Evolutionary conservation across 1,140 invertebrate species (phyloP), one percentile per base, ranked within the genome.

Genomic region (Monochamus saltuarius): DNA sequence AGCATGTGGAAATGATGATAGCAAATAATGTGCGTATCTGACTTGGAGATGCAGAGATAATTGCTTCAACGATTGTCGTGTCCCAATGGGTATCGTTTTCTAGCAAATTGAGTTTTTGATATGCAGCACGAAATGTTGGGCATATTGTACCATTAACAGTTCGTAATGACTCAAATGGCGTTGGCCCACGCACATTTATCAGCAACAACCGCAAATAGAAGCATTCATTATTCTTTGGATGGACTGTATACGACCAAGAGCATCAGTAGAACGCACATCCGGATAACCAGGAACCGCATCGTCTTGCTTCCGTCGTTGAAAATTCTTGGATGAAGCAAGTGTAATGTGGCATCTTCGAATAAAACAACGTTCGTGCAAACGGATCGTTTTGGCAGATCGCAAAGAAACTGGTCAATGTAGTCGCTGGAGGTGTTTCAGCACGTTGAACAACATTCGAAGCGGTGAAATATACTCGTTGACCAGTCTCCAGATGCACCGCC

Each of bases 171-270:
- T 72, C 10, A 61, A 81, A 81, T 50, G 72, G 78, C 55, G 66
- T 79, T 63, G 78, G 75, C 3, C 79, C 80, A 56, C 66, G 71
- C 34, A 82, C 74, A 67, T 78, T 73, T n/a, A 73, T 59, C 52
- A 80, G 66, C 17, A 81, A 59, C 53, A 82, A 60, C 22, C 76
- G 74, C 55, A 81, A 72, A 73, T 75, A 79, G 59, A 71, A 82
- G 59, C 78, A 80, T 68, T 80, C 74, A 53, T 70, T 60, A 39
- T 78, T 69, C 0, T 65, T 80, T 37, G 76, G 74, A 73, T 78
- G 72, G 22, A 81, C 73, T 50, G 58, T 60, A 29, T 56, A 60
- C 75, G 72, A 13, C 74, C 73, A 13, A 79, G 49, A 22, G 72
- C 69, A 70, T 75, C 68, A 42, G 71, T 68, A 35, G 69, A 67